These are phyloP conservation scores for Micropterix aruncella DNA, from an alignment of 2,888 invertebrate species.

Conservation along the genomic window DNA sequence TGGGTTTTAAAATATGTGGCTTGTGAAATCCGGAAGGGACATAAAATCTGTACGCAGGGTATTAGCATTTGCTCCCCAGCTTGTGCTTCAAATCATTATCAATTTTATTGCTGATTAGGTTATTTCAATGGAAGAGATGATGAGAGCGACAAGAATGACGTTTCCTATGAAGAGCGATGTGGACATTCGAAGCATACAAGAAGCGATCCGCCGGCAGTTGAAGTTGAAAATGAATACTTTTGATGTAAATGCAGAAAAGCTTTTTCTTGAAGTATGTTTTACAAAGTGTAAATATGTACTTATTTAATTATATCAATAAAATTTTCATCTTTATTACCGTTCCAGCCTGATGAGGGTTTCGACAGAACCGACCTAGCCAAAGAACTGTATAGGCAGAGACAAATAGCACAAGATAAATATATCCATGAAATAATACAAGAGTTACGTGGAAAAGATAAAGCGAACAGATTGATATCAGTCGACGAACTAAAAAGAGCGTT, in stretches of 20 bases:
- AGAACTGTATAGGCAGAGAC: slow-evolving; percentile 30
- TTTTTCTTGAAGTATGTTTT: slow-evolving; percentile 27
- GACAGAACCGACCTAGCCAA: slow-evolving; percentile 29
- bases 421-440: slow-evolving; percentile 28
- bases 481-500: slow-evolving; percentile 29
- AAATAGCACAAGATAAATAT: slow-evolving; percentile 31
- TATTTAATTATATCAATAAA: neutral
- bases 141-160: slow-evolving; percentile 24
- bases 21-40: too few relatives aligned
- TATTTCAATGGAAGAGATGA: slow-evolving; percentile 36
- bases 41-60: too few relatives aligned
- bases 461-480: slow-evolving; percentile 18
- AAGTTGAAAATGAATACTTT: slow-evolving; percentile 26
- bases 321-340: neutral
- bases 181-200: slow-evolving; percentile 30
- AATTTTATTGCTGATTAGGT: too few relatives aligned
- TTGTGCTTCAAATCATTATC: too few relatives aligned
- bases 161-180: slow-evolving; percentile 35
- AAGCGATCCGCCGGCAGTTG: slow-evolving; percentile 29
- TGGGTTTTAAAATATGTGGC: too few relatives aligned
- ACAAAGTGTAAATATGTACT: neutral
- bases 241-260: slow-evolving; percentile 28
- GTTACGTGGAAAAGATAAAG: slow-evolving; percentile 20
- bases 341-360: slow-evolving; percentile 34
- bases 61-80: too few relatives aligned